Evolutionary conservation across 2,888 invertebrate genomes (phyloP).

Genomic region (Hedychridium roseum): DNA sequence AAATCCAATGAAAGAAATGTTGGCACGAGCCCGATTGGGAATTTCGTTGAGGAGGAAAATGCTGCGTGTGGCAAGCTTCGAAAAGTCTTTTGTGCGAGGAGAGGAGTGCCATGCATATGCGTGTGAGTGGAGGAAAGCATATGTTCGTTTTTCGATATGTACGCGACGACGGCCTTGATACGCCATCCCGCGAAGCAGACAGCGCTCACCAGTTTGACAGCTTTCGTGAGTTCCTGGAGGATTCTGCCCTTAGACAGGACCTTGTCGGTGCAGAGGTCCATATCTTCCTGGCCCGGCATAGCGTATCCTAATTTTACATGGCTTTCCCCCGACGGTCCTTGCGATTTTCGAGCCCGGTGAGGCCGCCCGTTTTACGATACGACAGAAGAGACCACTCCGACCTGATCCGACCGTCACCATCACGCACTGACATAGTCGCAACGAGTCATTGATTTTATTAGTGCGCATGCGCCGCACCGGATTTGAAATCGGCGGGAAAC

Average conservation of each 20-base stretch:
- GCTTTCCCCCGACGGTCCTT: conserved; percentile 22
- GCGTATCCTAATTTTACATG: conserved; percentile 42
- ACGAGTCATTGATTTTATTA: conserved; percentile 55
- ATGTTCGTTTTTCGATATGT: too few relatives aligned
- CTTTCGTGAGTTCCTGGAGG: conserved; percentile 61
- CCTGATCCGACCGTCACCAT: conserved; percentile 29
- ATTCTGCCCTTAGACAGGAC: conserved; percentile 59
- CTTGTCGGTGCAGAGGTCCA: conserved; percentile 61
- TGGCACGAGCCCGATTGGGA: too few relatives aligned
- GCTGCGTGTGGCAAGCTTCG: too few relatives aligned
- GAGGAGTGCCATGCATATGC: background rate
- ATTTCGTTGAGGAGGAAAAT: too few relatives aligned
- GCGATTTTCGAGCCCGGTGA: conserved; percentile 16
- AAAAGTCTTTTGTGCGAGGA: background rate
- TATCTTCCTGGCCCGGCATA: conserved; percentile 57
- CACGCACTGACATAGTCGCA: conserved; percentile 38
- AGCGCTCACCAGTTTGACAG: conserved; percentile 61
- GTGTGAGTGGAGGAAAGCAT: background rate
- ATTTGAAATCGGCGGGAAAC: too few relatives aligned
- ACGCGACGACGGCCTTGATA: conserved; percentile 27
- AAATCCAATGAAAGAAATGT: too few relatives aligned
- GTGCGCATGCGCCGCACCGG: conserved; percentile 46
- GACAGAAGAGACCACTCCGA: conserved; percentile 11
- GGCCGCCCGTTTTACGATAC: conserved; percentile 12
- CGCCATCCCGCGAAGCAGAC: conserved; percentile 23